Base-by-base conservation (phyloP, 2,888 invertebrate genomes). In the Tetragonisca angustula region DNA sequence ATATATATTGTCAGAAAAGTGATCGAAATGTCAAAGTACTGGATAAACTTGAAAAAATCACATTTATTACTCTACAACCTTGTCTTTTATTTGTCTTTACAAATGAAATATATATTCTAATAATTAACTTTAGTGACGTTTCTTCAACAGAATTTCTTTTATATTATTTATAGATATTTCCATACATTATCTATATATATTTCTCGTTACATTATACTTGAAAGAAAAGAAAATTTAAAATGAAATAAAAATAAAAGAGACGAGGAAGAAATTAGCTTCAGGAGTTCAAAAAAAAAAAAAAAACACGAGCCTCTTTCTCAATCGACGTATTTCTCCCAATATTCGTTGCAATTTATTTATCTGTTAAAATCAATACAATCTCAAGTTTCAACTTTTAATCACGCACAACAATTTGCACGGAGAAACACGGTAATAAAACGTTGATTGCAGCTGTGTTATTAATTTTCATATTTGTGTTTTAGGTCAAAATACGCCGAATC, bases 381-480 rank as follows among this genome's bases (percentile, higher is more conserved):
- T 61, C 61, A 19, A 17, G 19, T 61, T 61, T 61, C 61, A 27
- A 61, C 61, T 61, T 61, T 61, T 61, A 61, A 27, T 61, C 27
- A 27, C 61, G 61, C 4, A 2, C 1, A 61, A 19, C 61, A 61
- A 61, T 61, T 61, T 17, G 4, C 61, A 4, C 9, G 3, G 61
- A 11, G 27, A 11, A 17, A 19, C 9, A 19, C 17, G 17, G 61
- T 61, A 61, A 61, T 61, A 27, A 27, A 61, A 61, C 17, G 19
- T 19, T 17, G 2, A 61, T 61, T 0, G 19, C 24, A 27, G 61
- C 9, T 17, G 17, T 2, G 13, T 68, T 49, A 68, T 50, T 68
- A 24, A 68, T 19, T 50, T 2, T 21, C 9, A 21, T 27, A 24
- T 43, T 56, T 19, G 24, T 19, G n/a, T n/a, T 2, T 9, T 56